phyloP scores from a whole-genome alignment of 1,140 invertebrate genomes.

The Drosophila pseudoobscura region DNA sequence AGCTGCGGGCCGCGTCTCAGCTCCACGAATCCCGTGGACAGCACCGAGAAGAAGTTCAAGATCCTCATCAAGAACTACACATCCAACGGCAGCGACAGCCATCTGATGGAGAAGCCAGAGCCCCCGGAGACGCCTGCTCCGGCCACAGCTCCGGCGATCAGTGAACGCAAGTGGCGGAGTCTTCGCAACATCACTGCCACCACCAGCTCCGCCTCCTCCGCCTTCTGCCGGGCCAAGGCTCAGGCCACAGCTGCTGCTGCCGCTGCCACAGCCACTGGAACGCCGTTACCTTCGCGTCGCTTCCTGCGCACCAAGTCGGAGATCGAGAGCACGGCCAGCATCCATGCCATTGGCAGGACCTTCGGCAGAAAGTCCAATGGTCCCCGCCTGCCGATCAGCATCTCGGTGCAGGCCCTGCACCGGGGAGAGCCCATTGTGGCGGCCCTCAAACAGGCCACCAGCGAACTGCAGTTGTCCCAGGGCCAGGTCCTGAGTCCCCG shows the following conservation, averaged over 20 bases:
- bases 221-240: slow-evolving; percentile 12
- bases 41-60: slow-evolving; percentile 68
- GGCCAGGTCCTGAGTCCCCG: slow-evolving; percentile 52
- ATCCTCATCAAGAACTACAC: slow-evolving; percentile 73
- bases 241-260: too few species aligned
- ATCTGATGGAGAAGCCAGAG: slow-evolving; percentile 38
- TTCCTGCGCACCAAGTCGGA: slow-evolving; percentile 66
- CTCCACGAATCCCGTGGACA: slow-evolving; percentile 39
- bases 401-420: slow-evolving; percentile 68
- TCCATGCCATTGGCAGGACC: slow-evolving; percentile 65
- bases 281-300: slow-evolving; percentile 34
- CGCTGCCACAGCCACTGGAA: slow-evolving; percentile 6
- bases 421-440: slow-evolving; percentile 61
- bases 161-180: slow-evolving; percentile 68
- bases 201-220: slow-evolving; percentile 11
- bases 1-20: slow-evolving; percentile 72
- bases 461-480: slow-evolving; percentile 60
- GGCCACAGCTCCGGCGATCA: slow-evolving; percentile 42
- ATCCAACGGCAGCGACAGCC: slow-evolving; percentile 14
- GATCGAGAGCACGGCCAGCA: slow-evolving; percentile 58
- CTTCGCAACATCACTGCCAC: slow-evolving; percentile 58
- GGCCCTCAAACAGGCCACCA: slow-evolving; percentile 65
- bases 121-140: slow-evolving; percentile 13
- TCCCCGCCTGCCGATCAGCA: slow-evolving; percentile 54
- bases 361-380: slow-evolving; percentile 62